These are phyloP conservation scores for Leucozona laternaria DNA, from an alignment of 2,888 invertebrate species.

Conservation along the genomic window DNA sequence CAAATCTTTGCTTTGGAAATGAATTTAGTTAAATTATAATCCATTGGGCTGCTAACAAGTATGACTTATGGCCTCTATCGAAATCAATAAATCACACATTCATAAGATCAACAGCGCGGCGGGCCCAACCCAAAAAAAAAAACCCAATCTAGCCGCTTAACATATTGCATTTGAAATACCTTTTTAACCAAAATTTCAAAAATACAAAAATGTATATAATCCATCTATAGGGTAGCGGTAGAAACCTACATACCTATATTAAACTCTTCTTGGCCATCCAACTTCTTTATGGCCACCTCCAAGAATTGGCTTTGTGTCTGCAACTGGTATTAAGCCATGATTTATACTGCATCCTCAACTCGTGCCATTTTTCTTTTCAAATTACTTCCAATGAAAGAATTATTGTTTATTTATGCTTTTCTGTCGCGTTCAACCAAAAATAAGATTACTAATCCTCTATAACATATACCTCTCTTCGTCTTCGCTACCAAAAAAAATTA, in stretches of 20 bases:
- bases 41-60: conserved; percentile 26
- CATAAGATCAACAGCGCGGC: conserved; percentile 8
- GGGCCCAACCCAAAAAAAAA: conserved; percentile 40
- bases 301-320: conserved; percentile 75
- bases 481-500: conserved; percentile 1
- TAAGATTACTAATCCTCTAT: conserved; percentile 60
- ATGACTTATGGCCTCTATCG: conserved; percentile 52
- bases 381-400: conserved; percentile 76
- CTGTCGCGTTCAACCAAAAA: conserved; percentile 67
- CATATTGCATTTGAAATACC: conserved; percentile 43
- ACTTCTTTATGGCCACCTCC: conserved; percentile 69
- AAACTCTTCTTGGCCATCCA: conserved; percentile 40
- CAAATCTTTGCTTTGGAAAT: conserved; percentile 22
- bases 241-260: not conserved
- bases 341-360: conserved; percentile 72
- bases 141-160: conserved; percentile 33
- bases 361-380: conserved; percentile 76
- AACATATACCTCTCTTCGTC: not conserved
- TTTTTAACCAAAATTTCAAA: conserved; percentile 26
- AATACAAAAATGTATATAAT: conserved; percentile 3
- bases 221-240: not conserved
- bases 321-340: conserved; percentile 75
- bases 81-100: conserved; percentile 64
- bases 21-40: conserved; percentile 26
- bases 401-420: conserved; percentile 75